A percentile compares a stretch with the other conserved stretches of the same genome.
Evolutionary conservation across 2,797 vertebrate genomes (phyloP).

Genomic region (Eurystomus glaucurus): DNA sequence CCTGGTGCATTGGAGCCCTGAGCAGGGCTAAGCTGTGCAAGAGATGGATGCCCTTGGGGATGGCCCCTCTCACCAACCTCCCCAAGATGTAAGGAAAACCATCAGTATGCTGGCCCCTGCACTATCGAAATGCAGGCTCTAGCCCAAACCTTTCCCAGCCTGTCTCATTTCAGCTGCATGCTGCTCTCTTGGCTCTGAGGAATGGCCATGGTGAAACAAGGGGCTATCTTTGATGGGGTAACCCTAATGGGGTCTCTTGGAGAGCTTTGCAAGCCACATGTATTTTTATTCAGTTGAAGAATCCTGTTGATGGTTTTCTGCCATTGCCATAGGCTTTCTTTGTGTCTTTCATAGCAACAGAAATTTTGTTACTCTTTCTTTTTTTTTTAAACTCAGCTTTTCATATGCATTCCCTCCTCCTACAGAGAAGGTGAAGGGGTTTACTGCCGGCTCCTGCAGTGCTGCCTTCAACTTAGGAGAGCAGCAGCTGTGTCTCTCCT

Average conservation of each 20-base stretch:
- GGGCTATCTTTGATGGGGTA: neutral
- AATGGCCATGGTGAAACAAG: neutral
- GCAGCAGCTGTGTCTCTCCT: neutral
- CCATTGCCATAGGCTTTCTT: neutral
- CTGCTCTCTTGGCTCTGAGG: conserved; percentile 14
- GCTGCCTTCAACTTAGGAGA: neutral
- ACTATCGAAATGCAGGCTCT: neutral
- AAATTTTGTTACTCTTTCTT: neutral
- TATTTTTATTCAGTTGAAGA: neutral
- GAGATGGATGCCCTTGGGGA: neutral
- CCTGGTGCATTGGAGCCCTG: accelerated
- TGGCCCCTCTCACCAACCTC: neutral
- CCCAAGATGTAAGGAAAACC: neutral
- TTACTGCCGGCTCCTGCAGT: accelerated
- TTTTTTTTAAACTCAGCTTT: neutral
- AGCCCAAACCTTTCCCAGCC: neutral
- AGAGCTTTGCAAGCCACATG: neutral
- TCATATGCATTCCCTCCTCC: neutral
- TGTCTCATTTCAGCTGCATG: neutral
- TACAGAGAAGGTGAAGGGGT: neutral
- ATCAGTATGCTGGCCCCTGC: neutral
- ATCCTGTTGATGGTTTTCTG: neutral
- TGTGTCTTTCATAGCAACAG: neutral
- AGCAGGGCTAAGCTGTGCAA: neutral
- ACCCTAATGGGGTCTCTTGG: neutral